phyloP scores from a whole-genome alignment of 2,113 vertebrate genomes.

The Pachyramphus minor region DNA sequence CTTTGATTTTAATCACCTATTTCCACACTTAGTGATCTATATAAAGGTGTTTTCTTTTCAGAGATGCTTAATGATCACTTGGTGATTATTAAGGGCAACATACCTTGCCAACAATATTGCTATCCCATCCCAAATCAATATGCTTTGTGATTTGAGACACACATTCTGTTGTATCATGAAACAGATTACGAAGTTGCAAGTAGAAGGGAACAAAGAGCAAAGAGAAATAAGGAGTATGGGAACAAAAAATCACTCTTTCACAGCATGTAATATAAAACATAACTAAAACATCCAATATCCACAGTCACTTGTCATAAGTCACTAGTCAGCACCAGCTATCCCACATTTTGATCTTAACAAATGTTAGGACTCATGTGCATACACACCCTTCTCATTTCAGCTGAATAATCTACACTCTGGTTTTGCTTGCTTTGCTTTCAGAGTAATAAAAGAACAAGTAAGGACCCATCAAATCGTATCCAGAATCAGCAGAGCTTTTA shows the following conservation, averaged over 20 bases:
- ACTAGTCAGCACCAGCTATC: not conserved
- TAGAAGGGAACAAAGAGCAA: not conserved
- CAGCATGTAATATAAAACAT: not conserved
- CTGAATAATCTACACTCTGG: not conserved
- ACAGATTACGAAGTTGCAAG: not conserved
- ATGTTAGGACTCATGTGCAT: not conserved
- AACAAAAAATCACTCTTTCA: not conserved
- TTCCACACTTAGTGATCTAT: not conserved
- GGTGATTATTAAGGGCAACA: not conserved
- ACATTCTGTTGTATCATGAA: not conserved
- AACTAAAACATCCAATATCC: not conserved
- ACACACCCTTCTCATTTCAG: not conserved
- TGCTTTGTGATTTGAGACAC: not conserved
- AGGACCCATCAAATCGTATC: not conserved
- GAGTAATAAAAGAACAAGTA: not conserved
- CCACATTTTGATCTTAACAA: not conserved
- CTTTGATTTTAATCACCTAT: not conserved
- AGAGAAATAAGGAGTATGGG: not conserved
- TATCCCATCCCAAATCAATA: not conserved
- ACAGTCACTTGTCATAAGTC: not conserved
- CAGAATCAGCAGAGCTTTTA: not conserved
- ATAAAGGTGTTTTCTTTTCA: not conserved
- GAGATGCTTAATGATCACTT: not conserved
- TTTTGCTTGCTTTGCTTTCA: not conserved
- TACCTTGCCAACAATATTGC: not conserved